Evolutionary conservation across 2,797 vertebrate species (phyloP), one percentile per base, ranked within the genome.

Genomic region (Paratrypauchen microcephalus): DNA sequence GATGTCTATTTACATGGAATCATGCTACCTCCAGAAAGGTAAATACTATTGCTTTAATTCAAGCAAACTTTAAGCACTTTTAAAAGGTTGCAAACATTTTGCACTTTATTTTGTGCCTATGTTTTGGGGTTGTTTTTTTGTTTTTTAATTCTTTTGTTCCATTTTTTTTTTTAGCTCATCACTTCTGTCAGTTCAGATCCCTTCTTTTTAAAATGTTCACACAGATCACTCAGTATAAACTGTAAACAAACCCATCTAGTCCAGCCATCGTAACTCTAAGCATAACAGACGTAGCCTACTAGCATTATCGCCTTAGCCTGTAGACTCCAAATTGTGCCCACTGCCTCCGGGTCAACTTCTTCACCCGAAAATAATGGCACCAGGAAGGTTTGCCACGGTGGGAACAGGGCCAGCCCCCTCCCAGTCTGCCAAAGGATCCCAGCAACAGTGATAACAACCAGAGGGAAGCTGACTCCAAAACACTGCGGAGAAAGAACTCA

Each of bases 381-480:
- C 86, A 86, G 85, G 87, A 89, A 87, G 78, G 79, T 75, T 45
- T 62, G 70, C 66, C 21, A 72, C 6, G 54, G 77, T 83, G 88
- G 87, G 87, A 89, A 91, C 84, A 87, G 86, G 45, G 71, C 73
- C 59, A 64, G 75, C 79, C 90, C 90, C 88, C 87, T 79, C 19
- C 76, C 75, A 16, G 78, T 74, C 77, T 78, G 82, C 80, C 83
- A 77, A 15, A 67, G 74, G 74, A 76, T 59, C 83, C 80, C 82
- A 78, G 75, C 72, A 81, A 70, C 70, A 57, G 63, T 74, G 87
- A 88, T 87, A 90, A 88, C 64, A 66, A 69, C 68, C 0, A 5
- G 73, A 76, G 78, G 70, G 79, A 76, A 65, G 55, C 30, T 65
- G 30, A 73, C 64, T 67, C 76, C 62, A 19, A 65, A 39, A 72